Percentiles rank a stretch among this genome's conserved stretches.
Evolutionary conservation across 2,113 vertebrate genomes (phyloP).

Genomic region (Lipophrys pholis): DNA sequence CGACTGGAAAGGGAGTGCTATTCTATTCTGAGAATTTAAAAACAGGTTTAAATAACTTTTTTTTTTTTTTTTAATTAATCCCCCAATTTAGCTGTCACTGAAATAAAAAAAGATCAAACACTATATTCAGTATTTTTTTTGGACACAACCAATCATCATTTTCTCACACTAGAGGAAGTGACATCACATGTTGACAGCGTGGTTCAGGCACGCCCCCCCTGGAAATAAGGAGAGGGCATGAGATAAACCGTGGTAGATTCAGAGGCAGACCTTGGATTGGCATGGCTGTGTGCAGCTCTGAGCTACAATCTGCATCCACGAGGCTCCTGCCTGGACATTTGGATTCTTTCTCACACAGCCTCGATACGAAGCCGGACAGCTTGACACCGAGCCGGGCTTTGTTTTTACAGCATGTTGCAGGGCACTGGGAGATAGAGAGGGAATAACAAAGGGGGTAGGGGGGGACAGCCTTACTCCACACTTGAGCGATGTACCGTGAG

Average conservation of each 20-base stretch:
- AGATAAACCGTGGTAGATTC: slow-evolving; percentile 68
- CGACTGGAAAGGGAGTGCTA: too few species aligned
- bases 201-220: slow-evolving; percentile 72
- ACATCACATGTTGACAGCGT: slow-evolving; percentile 82
- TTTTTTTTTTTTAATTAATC: too few species aligned
- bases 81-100: too few species aligned
- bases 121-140: not conserved
- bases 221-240: slow-evolving; percentile 64
- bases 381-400: slow-evolving; percentile 55
- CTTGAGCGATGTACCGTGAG: slow-evolving; percentile 72
- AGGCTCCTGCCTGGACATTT: slow-evolving; percentile 69
- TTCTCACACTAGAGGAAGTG: slow-evolving; percentile 76
- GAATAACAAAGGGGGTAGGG: slow-evolving; percentile 39
- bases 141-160: slow-evolving; percentile 30
- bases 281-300: slow-evolving; percentile 66
- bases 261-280: slow-evolving; percentile 64
- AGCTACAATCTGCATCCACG: slow-evolving; percentile 60
- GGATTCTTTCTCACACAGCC: slow-evolving; percentile 70
- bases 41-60: too few species aligned
- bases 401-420: slow-evolving; percentile 62
- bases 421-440: slow-evolving; percentile 53
- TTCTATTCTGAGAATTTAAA: too few species aligned
- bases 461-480: slow-evolving; percentile 60
- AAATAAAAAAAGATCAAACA: not conserved
- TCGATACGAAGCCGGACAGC: slow-evolving; percentile 60